Percentiles rank a stretch among this genome's conserved stretches.
These are phyloP conservation scores for Spondyliosoma cantharus DNA, from an alignment of 2,797 vertebrate species.

Conservation along the genomic window DNA sequence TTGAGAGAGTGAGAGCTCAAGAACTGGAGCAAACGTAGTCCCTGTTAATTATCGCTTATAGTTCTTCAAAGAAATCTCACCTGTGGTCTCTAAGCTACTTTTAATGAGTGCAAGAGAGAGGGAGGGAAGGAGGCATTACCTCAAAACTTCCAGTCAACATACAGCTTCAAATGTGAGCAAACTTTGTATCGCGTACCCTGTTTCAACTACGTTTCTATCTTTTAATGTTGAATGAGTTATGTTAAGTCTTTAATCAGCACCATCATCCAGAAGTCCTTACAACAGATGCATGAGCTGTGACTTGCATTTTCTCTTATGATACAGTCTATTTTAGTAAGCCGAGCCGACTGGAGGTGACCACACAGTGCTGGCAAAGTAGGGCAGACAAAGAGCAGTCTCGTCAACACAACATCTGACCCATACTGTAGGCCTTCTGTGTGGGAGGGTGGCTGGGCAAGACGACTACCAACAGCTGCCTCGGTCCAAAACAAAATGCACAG, in stretches of 20 bases:
- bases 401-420: constrained; percentile 69
- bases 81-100: constrained; percentile 48
- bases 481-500: constrained; percentile 70
- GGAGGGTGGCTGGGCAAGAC: constrained; percentile 74
- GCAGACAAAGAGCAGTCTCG: constrained; percentile 77
- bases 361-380: constrained; percentile 27
- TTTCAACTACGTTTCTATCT: constrained; percentile 1
- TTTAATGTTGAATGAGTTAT: not conserved
- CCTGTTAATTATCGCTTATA: constrained; percentile 37
- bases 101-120: constrained; percentile 34
- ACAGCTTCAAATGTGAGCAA: constrained; percentile 4
- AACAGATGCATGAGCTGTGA: constrained; percentile 12
- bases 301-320: constrained; percentile 20
- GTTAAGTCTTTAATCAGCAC: not conserved
- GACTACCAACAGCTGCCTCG: constrained; percentile 83
- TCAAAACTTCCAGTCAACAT: not conserved
- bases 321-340: constrained; percentile 29
- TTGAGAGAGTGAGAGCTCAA: not conserved
- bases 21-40: constrained; percentile 1
- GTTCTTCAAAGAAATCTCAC: constrained; percentile 31
- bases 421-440: constrained; percentile 81
- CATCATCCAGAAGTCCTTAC: not conserved
- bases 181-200: fast-evolving
- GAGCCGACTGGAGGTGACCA: constrained; percentile 38
- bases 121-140: not conserved